Evolutionary conservation across 35 echinoderm and acorn worm species (phyloP).

Genomic region (Acanthaster planci): DNA sequence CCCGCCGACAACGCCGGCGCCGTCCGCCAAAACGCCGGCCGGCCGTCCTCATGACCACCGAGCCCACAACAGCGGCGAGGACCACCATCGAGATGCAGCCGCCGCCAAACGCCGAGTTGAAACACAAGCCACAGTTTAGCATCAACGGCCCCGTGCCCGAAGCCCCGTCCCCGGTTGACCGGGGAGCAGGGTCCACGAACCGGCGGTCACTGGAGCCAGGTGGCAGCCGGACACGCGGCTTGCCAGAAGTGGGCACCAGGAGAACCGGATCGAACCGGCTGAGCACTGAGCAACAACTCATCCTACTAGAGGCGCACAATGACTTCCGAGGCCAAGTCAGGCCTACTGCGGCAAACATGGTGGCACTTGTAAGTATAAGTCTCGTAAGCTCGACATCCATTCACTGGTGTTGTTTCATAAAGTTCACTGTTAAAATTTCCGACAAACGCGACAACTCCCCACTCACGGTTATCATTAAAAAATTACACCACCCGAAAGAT

Average conservation of each 20-base stretch:
- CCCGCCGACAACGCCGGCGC: background rate
- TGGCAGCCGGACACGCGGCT: background rate
- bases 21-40: constrained; percentile 12
- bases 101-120: background rate
- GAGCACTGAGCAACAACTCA: constrained; percentile 32
- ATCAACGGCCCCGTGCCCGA: background rate
- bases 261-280: constrained; percentile 16
- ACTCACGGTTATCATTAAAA: too few relatives aligned
- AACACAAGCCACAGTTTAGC: constrained; percentile 12
- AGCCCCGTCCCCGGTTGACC: background rate
- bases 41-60: background rate
- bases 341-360: constrained; percentile 63
- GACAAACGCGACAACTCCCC: too few relatives aligned
- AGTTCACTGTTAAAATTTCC: too few relatives aligned
- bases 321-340: constrained; percentile 57
- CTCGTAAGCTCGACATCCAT: background rate
- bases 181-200: background rate
- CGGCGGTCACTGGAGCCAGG: background rate
- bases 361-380: constrained; percentile 39
- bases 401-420: background rate
- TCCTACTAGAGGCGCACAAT: constrained; percentile 59
- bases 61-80: constrained; percentile 7
- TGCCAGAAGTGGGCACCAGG: background rate
- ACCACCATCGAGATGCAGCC: background rate
- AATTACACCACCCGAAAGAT: too few relatives aligned